Base-by-base conservation (phyloP, 2,113 vertebrate species). In the Tor tambroides region DNA sequence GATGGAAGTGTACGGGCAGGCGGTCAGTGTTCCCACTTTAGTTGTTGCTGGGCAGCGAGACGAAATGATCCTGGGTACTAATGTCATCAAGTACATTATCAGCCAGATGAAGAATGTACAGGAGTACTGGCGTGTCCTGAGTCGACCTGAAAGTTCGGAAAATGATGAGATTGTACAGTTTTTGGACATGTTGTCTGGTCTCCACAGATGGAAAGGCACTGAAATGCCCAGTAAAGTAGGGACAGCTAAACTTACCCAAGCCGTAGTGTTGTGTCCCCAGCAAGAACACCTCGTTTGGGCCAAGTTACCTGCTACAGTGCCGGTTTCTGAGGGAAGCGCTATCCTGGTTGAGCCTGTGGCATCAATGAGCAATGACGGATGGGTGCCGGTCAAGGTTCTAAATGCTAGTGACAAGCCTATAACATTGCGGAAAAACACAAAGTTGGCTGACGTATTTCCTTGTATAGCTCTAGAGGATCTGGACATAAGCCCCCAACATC, bases 21-120 rank as follows among this genome's bases (percentile, higher is more conserved):
- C 6, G 49, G 71, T 83, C 0, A 80, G 5, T 80, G 87, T 88
- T 6, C 84, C 89, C 19, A 85, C 67, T 3, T 9, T 90, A 15
- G 74, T 88, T 23, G 80, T 88, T 5, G 74, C 86, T 19, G 79
- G 84, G 0, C 84, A 89, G 5, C 17, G 5, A 10, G 86, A 88
- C n/a, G 19, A 88, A 6, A 7, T 89, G 0, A 89, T 89, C 49
- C 35, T 88, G 3, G 84, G 79, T 0, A 79, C 89, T 9, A 88
- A 86, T 69, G 79, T 83, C 1, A 21, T 49, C 49, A 35, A 65
- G n/a, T 67, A 30, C 26, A 28, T 67, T 30, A 28, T 67, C 1
- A 67, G 63, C 1, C 46, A 49, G 46, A 49, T 49, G 46, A 67
- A 67, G 28, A 15, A 2, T 15, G 5, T 6, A 30, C 28, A 67